phyloP scores from a whole-genome alignment of 2,797 vertebrate species.

The Sebastes wilsoni region DNA sequence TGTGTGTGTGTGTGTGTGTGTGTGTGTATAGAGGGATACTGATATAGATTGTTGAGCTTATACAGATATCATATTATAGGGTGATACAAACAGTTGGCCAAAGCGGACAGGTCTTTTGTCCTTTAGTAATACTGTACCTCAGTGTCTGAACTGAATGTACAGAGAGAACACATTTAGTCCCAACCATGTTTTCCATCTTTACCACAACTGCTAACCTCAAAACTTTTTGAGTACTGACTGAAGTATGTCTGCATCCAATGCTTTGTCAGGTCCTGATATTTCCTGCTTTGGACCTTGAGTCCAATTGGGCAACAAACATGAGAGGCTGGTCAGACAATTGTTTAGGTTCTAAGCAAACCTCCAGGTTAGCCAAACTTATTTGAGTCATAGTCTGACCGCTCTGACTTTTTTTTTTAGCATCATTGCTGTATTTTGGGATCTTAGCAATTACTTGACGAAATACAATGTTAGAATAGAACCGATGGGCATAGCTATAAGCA shows the following conservation, averaged over 20 bases:
- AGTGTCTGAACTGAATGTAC: neutral
- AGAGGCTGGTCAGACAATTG: neutral
- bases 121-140: neutral
- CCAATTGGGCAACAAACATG: neutral
- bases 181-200: neutral
- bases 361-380: neutral
- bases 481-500: neutral
- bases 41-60: constrained; percentile 40
- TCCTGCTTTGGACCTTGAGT: neutral
- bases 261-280: neutral
- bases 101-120: neutral
- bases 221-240: neutral
- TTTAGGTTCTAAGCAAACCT: neutral
- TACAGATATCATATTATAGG: constrained; percentile 23
- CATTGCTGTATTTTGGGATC: neutral
- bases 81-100: neutral
- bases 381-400: neutral
- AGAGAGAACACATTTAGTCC: neutral
- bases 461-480: neutral
- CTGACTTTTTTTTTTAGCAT: neutral
- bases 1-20: neutral
- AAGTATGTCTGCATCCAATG: neutral
- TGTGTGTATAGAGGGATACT: constrained; percentile 2
- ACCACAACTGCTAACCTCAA: neutral
- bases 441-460: neutral